A percentile compares a stretch with the other conserved stretches of the same genome.
phyloP scores from a whole-genome alignment of 2,888 invertebrate species.

The Meganola albula region DNA sequence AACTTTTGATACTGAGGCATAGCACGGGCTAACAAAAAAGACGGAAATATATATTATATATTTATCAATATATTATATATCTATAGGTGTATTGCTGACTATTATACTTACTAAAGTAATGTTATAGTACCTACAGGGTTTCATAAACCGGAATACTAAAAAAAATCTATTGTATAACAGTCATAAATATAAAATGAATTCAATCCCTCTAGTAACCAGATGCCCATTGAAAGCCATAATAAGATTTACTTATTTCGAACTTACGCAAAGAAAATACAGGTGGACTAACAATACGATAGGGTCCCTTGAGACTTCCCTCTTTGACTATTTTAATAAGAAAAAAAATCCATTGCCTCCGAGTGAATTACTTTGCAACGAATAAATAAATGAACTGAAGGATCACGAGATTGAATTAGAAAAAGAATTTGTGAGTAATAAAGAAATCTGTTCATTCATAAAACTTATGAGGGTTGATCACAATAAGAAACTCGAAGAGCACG shows the following conservation, averaged over 20 bases:
- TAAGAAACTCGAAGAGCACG: slow-evolving; percentile 49
- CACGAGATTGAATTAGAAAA: slow-evolving; percentile 70
- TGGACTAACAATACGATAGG: slow-evolving; percentile 58
- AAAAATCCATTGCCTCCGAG: slow-evolving; percentile 46
- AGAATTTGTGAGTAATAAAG: slow-evolving; percentile 66
- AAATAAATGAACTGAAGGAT: slow-evolving; percentile 67
- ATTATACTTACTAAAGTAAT: no score
- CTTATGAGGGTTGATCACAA: slow-evolving; percentile 61
- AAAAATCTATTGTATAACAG: slow-evolving; percentile 33
- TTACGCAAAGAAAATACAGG: slow-evolving; percentile 61
- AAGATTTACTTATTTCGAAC: slow-evolving; percentile 64
- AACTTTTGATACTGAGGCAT: no score
- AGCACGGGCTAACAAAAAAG: no score
- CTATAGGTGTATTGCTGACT: no score
- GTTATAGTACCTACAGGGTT: slow-evolving; percentile 3
- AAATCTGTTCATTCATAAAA: slow-evolving; percentile 65
- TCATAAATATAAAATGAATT: slow-evolving; percentile 58
- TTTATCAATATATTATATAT: no score
- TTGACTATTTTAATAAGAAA: slow-evolving; percentile 72
- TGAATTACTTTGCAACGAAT: slow-evolving; percentile 69
- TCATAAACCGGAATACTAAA: slow-evolving; percentile 14
- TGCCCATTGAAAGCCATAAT: slow-evolving; percentile 64
- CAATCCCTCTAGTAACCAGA: slow-evolving; percentile 59
- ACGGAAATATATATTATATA: no score
- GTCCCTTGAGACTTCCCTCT: slow-evolving; percentile 53